These are phyloP conservation scores for Caenorhabditis macrosperma DNA, from an alignment of 2,888 invertebrate genomes.

Conservation along the genomic window DNA sequence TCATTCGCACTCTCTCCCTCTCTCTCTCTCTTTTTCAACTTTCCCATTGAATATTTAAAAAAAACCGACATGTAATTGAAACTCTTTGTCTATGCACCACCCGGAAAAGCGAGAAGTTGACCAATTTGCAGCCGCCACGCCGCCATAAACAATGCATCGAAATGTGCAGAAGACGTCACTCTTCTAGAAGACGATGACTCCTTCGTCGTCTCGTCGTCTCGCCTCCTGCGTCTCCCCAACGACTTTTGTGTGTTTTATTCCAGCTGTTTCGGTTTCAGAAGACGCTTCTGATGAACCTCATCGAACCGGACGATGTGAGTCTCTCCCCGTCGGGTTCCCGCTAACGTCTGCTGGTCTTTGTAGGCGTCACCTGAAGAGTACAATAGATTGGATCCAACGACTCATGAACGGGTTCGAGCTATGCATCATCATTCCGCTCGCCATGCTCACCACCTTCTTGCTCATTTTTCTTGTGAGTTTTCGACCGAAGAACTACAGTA, in stretches of 20 bases:
- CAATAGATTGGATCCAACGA: constrained; percentile 26
- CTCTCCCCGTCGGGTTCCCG: background rate
- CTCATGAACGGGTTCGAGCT: constrained; percentile 38
- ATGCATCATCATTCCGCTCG: constrained; percentile 36
- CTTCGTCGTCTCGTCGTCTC: background rate
- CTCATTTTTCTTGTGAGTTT: constrained; percentile 38
- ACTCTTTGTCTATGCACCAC: no score
- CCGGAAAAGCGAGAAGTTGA: background rate
- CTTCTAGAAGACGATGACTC: background rate
- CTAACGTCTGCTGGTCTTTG: background rate
- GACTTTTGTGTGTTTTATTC: background rate
- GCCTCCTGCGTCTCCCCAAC: background rate
- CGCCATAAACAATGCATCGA: background rate
- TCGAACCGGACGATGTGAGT: background rate
- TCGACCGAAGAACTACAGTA: background rate
- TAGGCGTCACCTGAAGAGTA: constrained; percentile 19
- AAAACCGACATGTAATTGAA: background rate
- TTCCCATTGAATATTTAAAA: no score
- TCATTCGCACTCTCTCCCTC: no score
- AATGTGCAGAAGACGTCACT: constrained; percentile 5
- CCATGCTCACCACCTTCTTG: constrained; percentile 45
- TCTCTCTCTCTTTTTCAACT: no score
- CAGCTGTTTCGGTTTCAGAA: background rate
- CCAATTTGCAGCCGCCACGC: background rate
- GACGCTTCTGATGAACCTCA: background rate